Percentiles rank a stretch among this genome's conserved stretches.
These are phyloP conservation scores for Haplochromis vanheusdeni DNA, from an alignment of 2,113 vertebrate genomes.

Conservation along the genomic window DNA sequence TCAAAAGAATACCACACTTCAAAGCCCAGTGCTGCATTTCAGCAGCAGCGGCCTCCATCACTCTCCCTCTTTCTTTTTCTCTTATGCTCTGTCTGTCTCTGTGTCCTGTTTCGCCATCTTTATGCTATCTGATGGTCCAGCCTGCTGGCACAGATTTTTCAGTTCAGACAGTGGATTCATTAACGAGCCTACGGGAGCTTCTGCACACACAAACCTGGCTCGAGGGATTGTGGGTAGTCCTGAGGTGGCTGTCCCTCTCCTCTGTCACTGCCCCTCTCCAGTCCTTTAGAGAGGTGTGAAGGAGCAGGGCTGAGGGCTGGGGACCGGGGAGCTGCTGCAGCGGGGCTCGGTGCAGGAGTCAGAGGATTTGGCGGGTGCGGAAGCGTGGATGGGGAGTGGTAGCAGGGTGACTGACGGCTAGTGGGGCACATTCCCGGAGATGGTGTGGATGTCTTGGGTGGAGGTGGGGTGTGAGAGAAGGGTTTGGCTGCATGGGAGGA, in stretches of 20 bases:
- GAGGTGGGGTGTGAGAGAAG: conserved; percentile 81
- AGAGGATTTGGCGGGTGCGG: conserved; percentile 74
- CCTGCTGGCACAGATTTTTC: background rate
- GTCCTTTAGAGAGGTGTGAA: conserved; percentile 74
- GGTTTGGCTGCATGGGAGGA: conserved; percentile 80
- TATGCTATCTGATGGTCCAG: background rate
- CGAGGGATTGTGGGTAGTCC: conserved; percentile 79
- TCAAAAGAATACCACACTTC: conserved; percentile 60
- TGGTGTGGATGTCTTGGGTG: conserved; percentile 68
- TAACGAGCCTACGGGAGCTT: background rate
- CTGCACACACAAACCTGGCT: conserved; percentile 81
- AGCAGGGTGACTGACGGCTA: conserved; percentile 83
- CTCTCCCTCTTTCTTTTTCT: background rate
- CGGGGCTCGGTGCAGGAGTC: conserved; percentile 79
- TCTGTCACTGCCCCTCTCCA: conserved; percentile 73
- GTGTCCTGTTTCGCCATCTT: background rate
- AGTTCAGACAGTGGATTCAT: background rate
- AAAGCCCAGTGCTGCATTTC: conserved; percentile 38
- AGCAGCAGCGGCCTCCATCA: background rate
- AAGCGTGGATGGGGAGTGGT: conserved; percentile 78
- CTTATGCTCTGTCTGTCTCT: background rate
- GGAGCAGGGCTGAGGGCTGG: conserved; percentile 80
- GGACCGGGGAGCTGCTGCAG: conserved; percentile 77
- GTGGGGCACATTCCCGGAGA: conserved; percentile 69
- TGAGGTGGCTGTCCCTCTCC: conserved; percentile 78